A percentile compares a stretch with the other conserved stretches of the same genome.
phyloP scores from a whole-genome alignment of 2,888 invertebrate species.

The Tachystola acroxantha region DNA sequence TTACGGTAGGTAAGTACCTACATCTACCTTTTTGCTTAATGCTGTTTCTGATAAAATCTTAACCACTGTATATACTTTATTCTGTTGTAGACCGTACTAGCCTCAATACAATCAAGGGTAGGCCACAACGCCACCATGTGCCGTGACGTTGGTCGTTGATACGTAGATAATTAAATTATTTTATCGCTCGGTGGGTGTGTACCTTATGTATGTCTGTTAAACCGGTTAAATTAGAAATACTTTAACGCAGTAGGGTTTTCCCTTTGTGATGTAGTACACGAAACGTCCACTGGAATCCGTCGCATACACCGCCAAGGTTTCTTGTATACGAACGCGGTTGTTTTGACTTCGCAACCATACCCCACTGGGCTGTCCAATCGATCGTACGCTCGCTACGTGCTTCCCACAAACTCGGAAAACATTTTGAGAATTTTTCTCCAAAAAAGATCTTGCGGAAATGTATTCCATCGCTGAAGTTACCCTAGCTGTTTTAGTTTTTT shows the following conservation, averaged over 20 bases:
- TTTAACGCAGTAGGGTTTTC: background rate
- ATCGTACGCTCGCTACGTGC: slow-evolving; percentile 41
- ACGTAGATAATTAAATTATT: slow-evolving; percentile 10
- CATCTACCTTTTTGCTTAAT: too few species aligned
- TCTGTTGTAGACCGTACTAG: too few species aligned
- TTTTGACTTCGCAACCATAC: slow-evolving; percentile 51
- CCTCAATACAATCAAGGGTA: too few species aligned
- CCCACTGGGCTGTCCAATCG: slow-evolving; percentile 42
- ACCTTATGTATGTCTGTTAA: slow-evolving; percentile 9
- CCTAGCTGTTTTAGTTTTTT: slow-evolving; percentile 63
- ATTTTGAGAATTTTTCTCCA: slow-evolving; percentile 27
- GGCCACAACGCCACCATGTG: too few species aligned
- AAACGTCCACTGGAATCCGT: slow-evolving; percentile 22
- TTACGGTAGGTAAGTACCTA: too few species aligned
- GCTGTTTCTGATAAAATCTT: too few species aligned
- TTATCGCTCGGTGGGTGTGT: slow-evolving; percentile 24
- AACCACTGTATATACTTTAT: too few species aligned
- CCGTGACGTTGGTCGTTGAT: slow-evolving; percentile 3
- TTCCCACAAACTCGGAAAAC: slow-evolving; percentile 22
- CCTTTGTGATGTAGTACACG: slow-evolving; percentile 7
- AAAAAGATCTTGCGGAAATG: slow-evolving; percentile 49
- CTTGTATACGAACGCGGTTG: slow-evolving; percentile 35
- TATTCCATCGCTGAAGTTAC: slow-evolving; percentile 71
- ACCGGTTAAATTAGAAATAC: slow-evolving; percentile 16
- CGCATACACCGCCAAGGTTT: slow-evolving; percentile 49